These are phyloP conservation scores for Ceratothoa steindachneri DNA, from an alignment of 2,888 invertebrate species.

Conservation along the genomic window DNA sequence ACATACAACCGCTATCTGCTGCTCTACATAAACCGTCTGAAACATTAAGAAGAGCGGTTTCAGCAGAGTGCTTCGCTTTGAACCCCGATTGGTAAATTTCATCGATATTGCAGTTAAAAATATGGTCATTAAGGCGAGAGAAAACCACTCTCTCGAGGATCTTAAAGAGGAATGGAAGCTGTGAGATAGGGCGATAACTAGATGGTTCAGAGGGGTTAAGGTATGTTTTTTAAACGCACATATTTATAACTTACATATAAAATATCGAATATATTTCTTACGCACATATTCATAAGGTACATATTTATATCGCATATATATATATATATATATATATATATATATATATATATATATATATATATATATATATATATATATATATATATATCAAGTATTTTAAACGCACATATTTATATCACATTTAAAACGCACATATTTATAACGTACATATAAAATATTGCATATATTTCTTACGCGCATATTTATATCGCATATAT, in stretches of 20 bases:
- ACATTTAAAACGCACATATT: neutral
- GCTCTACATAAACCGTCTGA: too few species aligned
- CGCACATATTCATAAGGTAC: neutral
- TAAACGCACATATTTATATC: neutral
- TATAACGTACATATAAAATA: neutral
- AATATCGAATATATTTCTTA: neutral
- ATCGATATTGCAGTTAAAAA: too few species aligned
- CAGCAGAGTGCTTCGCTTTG: too few species aligned
- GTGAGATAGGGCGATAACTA: too few species aligned
- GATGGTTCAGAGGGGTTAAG: too few species aligned
- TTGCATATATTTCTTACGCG: neutral
- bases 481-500: neutral
- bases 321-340: neutral
- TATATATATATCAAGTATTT: neutral
- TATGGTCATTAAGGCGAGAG: too few species aligned
- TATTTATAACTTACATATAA: neutral
- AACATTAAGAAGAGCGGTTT: too few species aligned
- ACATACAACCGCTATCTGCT: too few species aligned
- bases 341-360: neutral
- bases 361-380: neutral
- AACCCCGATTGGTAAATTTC: too few species aligned
- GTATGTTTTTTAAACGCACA: neutral
- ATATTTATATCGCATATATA: neutral
- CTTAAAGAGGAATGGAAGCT: too few species aligned
- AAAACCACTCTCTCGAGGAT: too few species aligned